Base-by-base conservation (phyloP, 2,113 vertebrate genomes). In the Columbina picui region DNA sequence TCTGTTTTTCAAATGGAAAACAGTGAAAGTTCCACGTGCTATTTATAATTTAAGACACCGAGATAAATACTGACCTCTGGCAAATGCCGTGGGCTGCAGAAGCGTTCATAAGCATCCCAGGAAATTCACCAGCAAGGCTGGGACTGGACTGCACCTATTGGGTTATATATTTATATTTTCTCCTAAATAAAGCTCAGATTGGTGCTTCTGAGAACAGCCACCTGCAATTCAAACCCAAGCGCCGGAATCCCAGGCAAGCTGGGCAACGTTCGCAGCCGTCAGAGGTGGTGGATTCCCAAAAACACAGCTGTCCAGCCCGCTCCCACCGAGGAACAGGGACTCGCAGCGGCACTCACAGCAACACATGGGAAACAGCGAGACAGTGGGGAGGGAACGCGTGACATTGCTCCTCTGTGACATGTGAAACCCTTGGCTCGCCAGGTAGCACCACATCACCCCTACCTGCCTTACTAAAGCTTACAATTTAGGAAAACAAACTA, bases 291-390 rank as follows among this genome's bases (percentile, higher is more conserved):
- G 32, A 29, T 41, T 81, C n/a, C 70, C 71, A 76, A 64, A 53
- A 32, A 6, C 21, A 2, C 0, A 0, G 12, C 29, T 7, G 22
- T 3, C 9, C 18, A 15, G 10, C 29, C 21, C 65, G 1, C 18
- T 52, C 30, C 36, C 64, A 49, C 43, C 43, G 9, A 43, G 43
- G 43, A 19, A 45, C 43, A 8, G 8, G 39, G 39, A 39, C 39
- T 12, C 39, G 39, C n/a, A 45, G 43, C 13, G 17, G 19, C 43
- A 45, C 43, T 45, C 3, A 10, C 21, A 32, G 81, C 45, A 50
- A 27, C 6, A 4, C 1, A 23, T 2, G 34, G 87, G 36, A 57
- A 56, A 39, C 0, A 34, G 21, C 0, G 0, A 82, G 41, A 13
- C 29, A 1, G 8, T 20, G 29, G 3, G 0, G 4, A 81, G 32